Conservation (phyloP, 2,113 vertebrate genomes). For the Ciconia boyciana region DNA sequence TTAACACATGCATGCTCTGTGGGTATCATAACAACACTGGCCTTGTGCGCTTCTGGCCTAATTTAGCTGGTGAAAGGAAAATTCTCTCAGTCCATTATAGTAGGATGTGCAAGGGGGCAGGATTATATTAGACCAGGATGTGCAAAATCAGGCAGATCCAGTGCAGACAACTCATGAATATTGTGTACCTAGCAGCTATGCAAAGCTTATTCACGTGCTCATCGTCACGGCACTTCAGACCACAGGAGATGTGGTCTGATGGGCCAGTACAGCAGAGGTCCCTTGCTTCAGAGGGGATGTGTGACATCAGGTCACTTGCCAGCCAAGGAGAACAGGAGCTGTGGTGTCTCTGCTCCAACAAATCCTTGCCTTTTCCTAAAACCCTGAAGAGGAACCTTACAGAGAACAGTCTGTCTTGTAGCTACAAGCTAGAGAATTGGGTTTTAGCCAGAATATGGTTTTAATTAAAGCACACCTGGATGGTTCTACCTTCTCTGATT, state of each 20-base stretch:
- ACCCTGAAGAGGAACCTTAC: not conserved
- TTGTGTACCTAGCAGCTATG: not conserved
- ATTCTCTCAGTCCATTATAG: not conserved
- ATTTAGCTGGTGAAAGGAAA: not conserved
- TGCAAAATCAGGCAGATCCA: not conserved
- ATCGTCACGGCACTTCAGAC: rapidly evolving
- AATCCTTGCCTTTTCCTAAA: not conserved
- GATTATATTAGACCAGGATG: not conserved
- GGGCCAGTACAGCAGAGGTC: not conserved
- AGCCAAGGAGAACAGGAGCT: not conserved
- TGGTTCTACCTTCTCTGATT: not conserved
- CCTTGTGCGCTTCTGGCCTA: not conserved
- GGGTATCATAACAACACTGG: not conserved
- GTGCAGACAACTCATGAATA: not conserved
- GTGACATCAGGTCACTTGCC: not conserved
- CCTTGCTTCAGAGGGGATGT: rapidly evolving
- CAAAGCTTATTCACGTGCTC: not conserved
- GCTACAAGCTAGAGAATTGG: not conserved
- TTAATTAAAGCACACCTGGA: not conserved
- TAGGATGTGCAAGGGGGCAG: not conserved
- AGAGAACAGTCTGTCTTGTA: not conserved
- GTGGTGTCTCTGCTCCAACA: not conserved
- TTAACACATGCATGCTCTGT: not conserved
- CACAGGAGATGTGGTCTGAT: not conserved
- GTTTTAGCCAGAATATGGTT: not conserved